These are phyloP conservation scores for Neoaliturus tenellus DNA, from an alignment of 2,888 invertebrate species.

Conservation along the genomic window DNA sequence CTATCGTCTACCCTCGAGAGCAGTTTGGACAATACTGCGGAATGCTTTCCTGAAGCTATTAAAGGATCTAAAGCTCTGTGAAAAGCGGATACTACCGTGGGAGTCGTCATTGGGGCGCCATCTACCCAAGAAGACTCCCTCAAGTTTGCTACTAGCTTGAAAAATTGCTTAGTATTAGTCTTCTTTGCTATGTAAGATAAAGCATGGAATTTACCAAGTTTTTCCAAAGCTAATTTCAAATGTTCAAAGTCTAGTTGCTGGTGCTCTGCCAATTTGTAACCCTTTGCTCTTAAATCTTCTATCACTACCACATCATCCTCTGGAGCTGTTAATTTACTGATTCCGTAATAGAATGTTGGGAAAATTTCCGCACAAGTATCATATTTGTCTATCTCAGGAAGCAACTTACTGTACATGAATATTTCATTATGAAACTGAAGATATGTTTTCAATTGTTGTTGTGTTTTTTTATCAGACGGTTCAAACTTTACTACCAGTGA, in stretches of 20 bases:
- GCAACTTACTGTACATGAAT: conserved; percentile 41
- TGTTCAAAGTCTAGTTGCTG: conserved; percentile 67
- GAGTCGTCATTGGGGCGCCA: background rate
- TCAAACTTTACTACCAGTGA: conserved; percentile 53
- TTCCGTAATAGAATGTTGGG: conserved; percentile 30
- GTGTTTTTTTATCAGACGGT: background rate
- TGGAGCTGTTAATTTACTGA: background rate
- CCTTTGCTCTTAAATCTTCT: conserved; percentile 66
- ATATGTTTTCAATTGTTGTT: background rate
- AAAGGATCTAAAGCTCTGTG: conserved; percentile 51
- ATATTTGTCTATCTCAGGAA: conserved; percentile 44
- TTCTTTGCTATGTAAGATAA: conserved; percentile 68
- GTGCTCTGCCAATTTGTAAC: conserved; percentile 66
- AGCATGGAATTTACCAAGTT: conserved; percentile 69
- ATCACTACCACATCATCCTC: conserved; percentile 64
- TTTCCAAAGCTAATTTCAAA: conserved; percentile 63
- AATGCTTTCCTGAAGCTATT: conserved; percentile 3
- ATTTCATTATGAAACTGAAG: conserved; percentile 53
- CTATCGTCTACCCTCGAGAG: conserved; percentile 7
- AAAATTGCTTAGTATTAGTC: conserved; percentile 62
- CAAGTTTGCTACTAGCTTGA: background rate
- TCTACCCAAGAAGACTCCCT: conserved; percentile 3
- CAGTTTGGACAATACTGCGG: conserved; percentile 26
- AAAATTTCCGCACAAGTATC: conserved; percentile 24
- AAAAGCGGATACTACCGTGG: background rate